These are phyloP conservation scores for Nannobrachium achirus DNA, from an alignment of 2,113 vertebrate species.

Conservation along the genomic window DNA sequence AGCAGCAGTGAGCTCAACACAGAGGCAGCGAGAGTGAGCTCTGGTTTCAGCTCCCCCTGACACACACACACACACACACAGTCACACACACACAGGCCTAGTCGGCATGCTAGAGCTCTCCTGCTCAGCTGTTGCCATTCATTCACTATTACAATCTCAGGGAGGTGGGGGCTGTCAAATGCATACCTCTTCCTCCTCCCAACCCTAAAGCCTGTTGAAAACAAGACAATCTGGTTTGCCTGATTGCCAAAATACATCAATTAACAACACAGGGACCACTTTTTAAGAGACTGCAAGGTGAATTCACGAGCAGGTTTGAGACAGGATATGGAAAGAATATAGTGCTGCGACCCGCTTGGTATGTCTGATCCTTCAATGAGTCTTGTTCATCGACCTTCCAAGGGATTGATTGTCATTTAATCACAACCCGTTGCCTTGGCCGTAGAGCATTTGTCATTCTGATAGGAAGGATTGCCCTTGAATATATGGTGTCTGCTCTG, in stretches of 20 bases:
- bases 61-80: slow-evolving; percentile 8
- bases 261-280: background rate
- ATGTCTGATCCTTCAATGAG: slow-evolving; percentile 47
- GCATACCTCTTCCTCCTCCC: slow-evolving; percentile 21
- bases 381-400: slow-evolving; percentile 9
- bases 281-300: slow-evolving; percentile 16
- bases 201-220: slow-evolving; percentile 22
- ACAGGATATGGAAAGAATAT: too few relatives aligned
- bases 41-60: slow-evolving; percentile 71
- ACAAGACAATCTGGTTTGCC: background rate
- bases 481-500: background rate
- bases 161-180: slow-evolving; percentile 17
- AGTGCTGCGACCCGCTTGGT: background rate
- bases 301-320: slow-evolving; percentile 25
- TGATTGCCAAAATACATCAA: too few relatives aligned
- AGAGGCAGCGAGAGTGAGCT: slow-evolving; percentile 37
- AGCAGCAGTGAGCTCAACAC: slow-evolving; percentile 50
- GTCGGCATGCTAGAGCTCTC: slow-evolving; percentile 72
- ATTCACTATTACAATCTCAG: slow-evolving; percentile 64
- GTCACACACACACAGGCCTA: slow-evolving; percentile 36
- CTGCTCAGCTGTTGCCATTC: slow-evolving; percentile 83
- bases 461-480: slow-evolving; percentile 13
- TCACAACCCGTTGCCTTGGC: background rate
- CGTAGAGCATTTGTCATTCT: too few relatives aligned
- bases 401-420: slow-evolving; percentile 38